Percentiles rank a stretch among this genome's conserved stretches.
Conservation (phyloP, 1,140 invertebrate species). For the Brachionus asplanchnoidis region DNA sequence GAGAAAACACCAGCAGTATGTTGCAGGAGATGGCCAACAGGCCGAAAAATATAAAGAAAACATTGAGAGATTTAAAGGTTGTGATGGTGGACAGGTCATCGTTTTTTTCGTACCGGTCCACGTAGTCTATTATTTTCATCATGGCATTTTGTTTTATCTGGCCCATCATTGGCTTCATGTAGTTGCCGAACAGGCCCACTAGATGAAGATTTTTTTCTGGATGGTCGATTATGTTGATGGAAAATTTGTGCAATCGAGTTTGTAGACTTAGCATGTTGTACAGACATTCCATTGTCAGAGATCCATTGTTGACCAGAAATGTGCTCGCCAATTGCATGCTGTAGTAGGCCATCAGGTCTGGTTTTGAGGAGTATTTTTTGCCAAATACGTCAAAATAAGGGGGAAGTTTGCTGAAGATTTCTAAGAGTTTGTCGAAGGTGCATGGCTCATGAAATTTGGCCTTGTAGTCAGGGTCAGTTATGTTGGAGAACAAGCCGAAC, state of each 20-base stretch:
- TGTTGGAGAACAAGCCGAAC: slow-evolving; percentile 29
- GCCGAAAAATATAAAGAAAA: background rate
- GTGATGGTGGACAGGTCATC: slow-evolving; percentile 12
- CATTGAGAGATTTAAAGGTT: background rate
- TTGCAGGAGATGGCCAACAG: background rate
- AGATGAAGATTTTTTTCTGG: slow-evolving; percentile 4
- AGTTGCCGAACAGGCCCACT: slow-evolving; percentile 22
- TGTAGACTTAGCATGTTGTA: slow-evolving; percentile 41
- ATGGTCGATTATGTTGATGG: slow-evolving; percentile 26
- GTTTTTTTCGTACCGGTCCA: slow-evolving; percentile 33
- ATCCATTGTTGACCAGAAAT: slow-evolving; percentile 33
- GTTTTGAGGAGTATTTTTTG: background rate
- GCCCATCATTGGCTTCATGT: slow-evolving; percentile 39
- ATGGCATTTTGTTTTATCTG: slow-evolving; percentile 32
- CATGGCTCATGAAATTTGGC: slow-evolving; percentile 21
- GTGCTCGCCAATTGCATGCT: slow-evolving; percentile 40
- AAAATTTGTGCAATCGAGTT: slow-evolving; percentile 4
- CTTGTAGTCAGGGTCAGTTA: slow-evolving; percentile 20
- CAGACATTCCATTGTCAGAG: slow-evolving; percentile 31
- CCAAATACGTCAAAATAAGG: slow-evolving; percentile 34
- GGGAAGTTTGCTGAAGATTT: slow-evolving; percentile 32
- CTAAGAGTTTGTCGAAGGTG: slow-evolving; percentile 10
- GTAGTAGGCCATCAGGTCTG: slow-evolving; percentile 29
- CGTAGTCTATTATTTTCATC: slow-evolving; percentile 37
- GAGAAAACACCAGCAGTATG: background rate